Evolutionary conservation across 1,140 invertebrate species (phyloP).

Genomic region (Bombus superbus): DNA sequence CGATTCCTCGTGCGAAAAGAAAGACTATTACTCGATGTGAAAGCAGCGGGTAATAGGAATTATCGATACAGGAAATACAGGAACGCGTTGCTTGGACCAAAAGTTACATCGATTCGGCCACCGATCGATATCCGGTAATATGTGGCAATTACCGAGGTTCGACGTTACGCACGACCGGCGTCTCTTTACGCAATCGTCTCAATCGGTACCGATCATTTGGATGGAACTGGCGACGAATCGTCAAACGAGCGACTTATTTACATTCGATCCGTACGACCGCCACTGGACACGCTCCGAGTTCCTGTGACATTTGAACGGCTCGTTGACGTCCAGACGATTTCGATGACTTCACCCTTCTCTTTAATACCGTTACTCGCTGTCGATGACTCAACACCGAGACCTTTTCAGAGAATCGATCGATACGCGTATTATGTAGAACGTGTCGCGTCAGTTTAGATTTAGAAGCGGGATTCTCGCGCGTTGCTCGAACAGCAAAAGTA

Average conservation of each 20-base stretch:
- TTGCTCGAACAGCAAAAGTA: no score
- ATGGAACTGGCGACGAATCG: background rate
- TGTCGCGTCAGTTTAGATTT: no score
- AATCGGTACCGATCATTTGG: background rate
- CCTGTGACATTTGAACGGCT: constrained; percentile 31
- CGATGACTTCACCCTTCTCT: constrained; percentile 16
- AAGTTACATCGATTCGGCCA: background rate
- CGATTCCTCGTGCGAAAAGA: background rate
- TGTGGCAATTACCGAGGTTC: background rate
- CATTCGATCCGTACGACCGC: background rate
- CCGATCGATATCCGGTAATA: background rate
- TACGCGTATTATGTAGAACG: background rate
- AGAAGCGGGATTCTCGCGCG: background rate
- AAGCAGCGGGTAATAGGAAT: background rate
- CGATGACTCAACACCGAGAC: background rate
- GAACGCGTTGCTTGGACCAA: background rate
- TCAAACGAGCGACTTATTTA: background rate
- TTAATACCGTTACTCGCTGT: constrained; percentile 3
- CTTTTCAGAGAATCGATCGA: background rate
- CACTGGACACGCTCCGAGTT: background rate
- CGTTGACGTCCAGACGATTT: background rate
- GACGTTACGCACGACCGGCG: background rate
- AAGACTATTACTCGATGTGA: background rate
- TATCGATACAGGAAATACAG: background rate
- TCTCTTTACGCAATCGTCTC: background rate